Conservation (phyloP, 2,888 invertebrate genomes). For the Argyresthia albistria region DNA sequence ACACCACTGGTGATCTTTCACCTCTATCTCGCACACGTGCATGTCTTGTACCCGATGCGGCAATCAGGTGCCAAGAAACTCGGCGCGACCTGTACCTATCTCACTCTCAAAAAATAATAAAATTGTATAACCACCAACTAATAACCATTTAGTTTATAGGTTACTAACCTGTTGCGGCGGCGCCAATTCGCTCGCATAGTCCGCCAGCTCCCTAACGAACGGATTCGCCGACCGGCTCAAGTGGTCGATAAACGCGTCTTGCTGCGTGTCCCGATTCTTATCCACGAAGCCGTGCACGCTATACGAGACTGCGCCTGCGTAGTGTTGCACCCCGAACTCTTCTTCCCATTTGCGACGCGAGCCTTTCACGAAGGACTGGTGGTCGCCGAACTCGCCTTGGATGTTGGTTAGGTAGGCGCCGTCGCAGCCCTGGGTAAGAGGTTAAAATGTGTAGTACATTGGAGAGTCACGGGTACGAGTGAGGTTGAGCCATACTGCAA, state of each 20-base stretch:
- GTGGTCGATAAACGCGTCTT: constrained; percentile 93
- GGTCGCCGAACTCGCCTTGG: constrained; percentile 88
- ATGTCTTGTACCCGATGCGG: no score
- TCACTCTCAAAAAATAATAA: no score
- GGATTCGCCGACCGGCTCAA: constrained; percentile 87
- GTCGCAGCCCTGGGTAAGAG: constrained; percentile 80
- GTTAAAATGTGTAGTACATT: no score
- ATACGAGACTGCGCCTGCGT: constrained; percentile 92
- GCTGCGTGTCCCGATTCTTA: constrained; percentile 93
- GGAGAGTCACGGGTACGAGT: no score
- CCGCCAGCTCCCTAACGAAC: constrained; percentile 84
- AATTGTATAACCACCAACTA: no score
- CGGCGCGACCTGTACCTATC: no score
- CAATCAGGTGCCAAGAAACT: no score
- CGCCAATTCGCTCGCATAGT: constrained; percentile 62
- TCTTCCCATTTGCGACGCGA: constrained; percentile 92
- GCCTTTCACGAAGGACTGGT: constrained; percentile 88
- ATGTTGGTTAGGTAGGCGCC: constrained; percentile 89
- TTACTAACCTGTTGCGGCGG: constrained; percentile 76
- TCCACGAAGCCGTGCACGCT: constrained; percentile 86
- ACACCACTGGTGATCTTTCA: no score
- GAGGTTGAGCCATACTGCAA: no score
- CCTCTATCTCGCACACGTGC: no score
- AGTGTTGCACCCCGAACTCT: constrained; percentile 91
- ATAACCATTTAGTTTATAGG: no score